These are phyloP conservation scores for Eira barbara DNA, from an alignment of 2,113 vertebrate genomes.

Conservation along the genomic window DNA sequence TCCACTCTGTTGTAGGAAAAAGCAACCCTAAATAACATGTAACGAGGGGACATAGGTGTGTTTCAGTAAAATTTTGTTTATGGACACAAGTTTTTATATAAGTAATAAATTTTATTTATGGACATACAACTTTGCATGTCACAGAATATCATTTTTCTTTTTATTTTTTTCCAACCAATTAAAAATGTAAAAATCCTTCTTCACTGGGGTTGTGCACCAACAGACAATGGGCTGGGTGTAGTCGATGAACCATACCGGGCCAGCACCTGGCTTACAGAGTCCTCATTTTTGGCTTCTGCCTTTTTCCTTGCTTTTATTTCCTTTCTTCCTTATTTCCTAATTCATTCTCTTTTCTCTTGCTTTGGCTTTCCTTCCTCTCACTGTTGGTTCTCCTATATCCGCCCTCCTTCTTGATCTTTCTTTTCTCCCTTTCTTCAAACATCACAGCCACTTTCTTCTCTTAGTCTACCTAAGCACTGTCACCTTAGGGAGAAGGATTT, in stretches of 20 bases:
- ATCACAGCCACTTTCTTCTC: neutral
- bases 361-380: neutral
- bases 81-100: neutral
- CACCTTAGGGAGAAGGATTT: neutral
- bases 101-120: neutral
- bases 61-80: neutral
- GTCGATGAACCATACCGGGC: fast-evolving
- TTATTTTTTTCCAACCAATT: neutral
- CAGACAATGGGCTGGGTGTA: no score
- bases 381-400: neutral
- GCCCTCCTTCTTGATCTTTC: neutral
- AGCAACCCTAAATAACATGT: neutral
- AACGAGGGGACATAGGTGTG: neutral
- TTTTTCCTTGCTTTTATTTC: neutral
- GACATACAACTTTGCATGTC: neutral
- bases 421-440: neutral
- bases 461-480: neutral
- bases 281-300: neutral
- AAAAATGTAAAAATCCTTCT: neutral
- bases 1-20: neutral
- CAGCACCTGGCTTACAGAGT: neutral
- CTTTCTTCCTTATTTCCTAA: neutral
- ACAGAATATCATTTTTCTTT: neutral
- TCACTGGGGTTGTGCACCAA: neutral
- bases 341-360: neutral